Percentiles rank a stretch among this genome's conserved stretches.
Conservation (phyloP, 2,797 vertebrate genomes). For the Perodicticus potto region DNA sequence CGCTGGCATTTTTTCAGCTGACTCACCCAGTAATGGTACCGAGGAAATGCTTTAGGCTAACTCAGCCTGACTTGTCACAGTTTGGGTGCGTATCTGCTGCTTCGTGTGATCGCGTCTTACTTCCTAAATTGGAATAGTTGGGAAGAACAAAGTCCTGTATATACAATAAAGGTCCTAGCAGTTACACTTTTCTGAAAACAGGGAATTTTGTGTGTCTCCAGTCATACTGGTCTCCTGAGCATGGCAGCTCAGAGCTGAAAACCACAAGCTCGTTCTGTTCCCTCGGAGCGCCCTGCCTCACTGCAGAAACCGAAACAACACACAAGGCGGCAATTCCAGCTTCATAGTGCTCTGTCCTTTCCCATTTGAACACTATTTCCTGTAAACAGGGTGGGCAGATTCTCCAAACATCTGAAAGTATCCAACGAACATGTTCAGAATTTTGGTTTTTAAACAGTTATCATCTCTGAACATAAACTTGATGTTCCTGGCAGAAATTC, state of each 20-base stretch:
- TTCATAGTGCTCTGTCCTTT: neutral
- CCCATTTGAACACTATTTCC: neutral
- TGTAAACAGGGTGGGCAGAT: neutral
- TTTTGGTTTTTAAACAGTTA: neutral
- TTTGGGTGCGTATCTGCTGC: neutral
- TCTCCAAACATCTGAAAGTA: neutral
- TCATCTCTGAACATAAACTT: neutral
- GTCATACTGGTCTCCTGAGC: neutral
- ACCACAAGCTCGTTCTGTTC: neutral
- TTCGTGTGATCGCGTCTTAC: neutral
- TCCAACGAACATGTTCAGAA: neutral
- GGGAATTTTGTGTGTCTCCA: neutral
- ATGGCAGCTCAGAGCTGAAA: neutral
- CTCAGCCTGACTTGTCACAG: too few relatives aligned
- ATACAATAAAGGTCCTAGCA: neutral
- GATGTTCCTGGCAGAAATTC: neutral
- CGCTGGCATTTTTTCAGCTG: neutral
- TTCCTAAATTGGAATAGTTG: neutral
- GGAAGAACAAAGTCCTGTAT: neutral
- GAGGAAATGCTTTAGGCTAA: neutral
- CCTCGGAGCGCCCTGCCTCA: neutral
- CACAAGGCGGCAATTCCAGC: neutral
- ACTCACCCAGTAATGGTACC: neutral
- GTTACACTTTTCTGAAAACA: neutral
- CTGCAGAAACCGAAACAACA: too few relatives aligned